A percentile compares a stretch with the other conserved stretches of the same genome.
These are phyloP conservation scores for Philonicus albiceps DNA, from an alignment of 2,888 invertebrate species.

Conservation along the genomic window DNA sequence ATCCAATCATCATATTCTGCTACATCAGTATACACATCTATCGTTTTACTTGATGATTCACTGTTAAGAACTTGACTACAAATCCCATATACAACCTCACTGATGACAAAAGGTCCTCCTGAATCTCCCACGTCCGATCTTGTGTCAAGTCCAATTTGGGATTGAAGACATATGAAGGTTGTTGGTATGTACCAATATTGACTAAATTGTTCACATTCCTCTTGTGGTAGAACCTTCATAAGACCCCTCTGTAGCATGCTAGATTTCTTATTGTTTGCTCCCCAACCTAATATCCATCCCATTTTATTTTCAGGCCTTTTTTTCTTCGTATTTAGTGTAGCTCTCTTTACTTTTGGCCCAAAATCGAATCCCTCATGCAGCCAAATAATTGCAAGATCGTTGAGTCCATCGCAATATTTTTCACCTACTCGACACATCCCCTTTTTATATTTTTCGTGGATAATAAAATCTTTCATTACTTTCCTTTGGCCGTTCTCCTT, in stretches of 20 bases:
- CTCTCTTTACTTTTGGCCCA: neutral
- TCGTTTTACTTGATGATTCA: neutral
- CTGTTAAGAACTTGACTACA: neutral
- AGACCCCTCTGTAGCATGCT: neutral
- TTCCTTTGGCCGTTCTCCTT: neutral
- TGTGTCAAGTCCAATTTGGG: neutral
- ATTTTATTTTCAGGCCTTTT: neutral
- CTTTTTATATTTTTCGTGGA: neutral
- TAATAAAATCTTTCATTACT: neutral
- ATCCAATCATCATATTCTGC: neutral
- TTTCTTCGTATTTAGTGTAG: neutral
- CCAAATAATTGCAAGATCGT: neutral
- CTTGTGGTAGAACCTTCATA: neutral
- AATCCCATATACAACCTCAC: neutral
- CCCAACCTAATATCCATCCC: neutral
- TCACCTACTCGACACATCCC: neutral
- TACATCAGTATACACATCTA: neutral
- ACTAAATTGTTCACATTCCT: neutral
- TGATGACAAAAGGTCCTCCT: neutral
- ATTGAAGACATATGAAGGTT: neutral
- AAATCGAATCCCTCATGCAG: neutral
- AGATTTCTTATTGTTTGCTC: neutral
- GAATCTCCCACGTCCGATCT: neutral
- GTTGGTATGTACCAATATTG: neutral
- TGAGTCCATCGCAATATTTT: neutral